These are phyloP conservation scores for Nansenia antarctica DNA, from an alignment of 2,113 vertebrate species.

Conservation along the genomic window DNA sequence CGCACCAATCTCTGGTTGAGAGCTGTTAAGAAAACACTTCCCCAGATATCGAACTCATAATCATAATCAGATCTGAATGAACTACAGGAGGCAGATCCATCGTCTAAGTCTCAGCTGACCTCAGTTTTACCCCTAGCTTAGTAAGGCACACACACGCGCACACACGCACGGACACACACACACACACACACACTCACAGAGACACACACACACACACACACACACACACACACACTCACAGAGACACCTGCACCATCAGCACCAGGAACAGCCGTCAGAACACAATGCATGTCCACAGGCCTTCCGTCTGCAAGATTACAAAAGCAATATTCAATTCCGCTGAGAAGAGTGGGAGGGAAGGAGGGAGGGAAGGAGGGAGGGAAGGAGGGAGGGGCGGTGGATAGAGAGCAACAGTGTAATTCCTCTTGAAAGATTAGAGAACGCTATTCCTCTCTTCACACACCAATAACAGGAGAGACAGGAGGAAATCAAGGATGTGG, in stretches of 20 bases:
- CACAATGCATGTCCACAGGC: background rate
- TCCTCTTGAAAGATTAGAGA: background rate
- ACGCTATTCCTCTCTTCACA: background rate
- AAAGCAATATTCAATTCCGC: conserved; percentile 8
- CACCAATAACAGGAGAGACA: background rate
- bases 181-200: background rate
- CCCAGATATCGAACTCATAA: background rate
- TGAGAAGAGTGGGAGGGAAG: background rate
- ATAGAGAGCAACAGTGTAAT: background rate
- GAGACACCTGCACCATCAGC: background rate
- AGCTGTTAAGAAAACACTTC: background rate
- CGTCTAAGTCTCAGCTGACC: too few species aligned
- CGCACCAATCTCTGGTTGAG: background rate
- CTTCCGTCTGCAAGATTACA: background rate
- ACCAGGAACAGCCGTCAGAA: background rate
- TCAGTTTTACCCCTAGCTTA: background rate
- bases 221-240: background rate
- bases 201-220: background rate
- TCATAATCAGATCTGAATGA: background rate
- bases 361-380: background rate
- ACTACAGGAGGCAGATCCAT: background rate
- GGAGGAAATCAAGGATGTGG: background rate
- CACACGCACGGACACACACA: background rate
- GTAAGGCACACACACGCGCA: background rate
- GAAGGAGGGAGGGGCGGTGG: background rate